Base-by-base conservation (phyloP, 2,888 invertebrate genomes). In the Pediacus dermestoides region DNA sequence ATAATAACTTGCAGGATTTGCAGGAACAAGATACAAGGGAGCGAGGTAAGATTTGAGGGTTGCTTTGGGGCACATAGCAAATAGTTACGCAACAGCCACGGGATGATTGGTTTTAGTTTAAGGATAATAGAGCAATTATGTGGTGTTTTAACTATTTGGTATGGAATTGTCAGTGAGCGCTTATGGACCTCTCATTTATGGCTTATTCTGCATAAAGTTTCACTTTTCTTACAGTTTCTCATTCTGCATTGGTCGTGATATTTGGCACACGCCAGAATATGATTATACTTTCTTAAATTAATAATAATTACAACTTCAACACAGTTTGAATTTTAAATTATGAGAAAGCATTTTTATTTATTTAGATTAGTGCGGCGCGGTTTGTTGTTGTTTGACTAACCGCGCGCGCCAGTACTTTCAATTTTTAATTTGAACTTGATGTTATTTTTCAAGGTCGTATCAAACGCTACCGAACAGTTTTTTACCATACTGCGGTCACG, bases 1-100 rank as follows among this genome's bases (percentile, higher is more conserved):
- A 64, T 44, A 63, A 58, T 10, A 75, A 73, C 44, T 63, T 82
- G 26, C 84, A 84, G 70, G 83, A 84, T 56, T 68, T 70, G n/a
- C 68, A 68, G 48, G 62, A 59, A 44, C 51, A 57, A 37, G 63
- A 59, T 37, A 76, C 76, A 53, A 73, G 79, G 48, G 82, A 83
- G 56, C 74, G 81, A 74, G 83, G 83, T 82, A 68, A 73, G 79
- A 70, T 38, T 32, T 22, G 11, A n/a, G n/a, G n/a, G n/a, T n/a
- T n/a, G n/a, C n/a, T n/a, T n/a, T n/a, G n/a, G n/a, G n/a, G n/a
- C n/a, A n/a, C n/a, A n/a, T n/a, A n/a, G n/a, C n/a, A n/a, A n/a
- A n/a, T n/a, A n/a, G n/a, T n/a, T n/a, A n/a, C n/a, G n/a, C n/a
- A n/a, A n/a, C n/a, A n/a, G n/a, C n/a, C n/a, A n/a, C n/a, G n/a